A percentile compares a stretch with the other conserved stretches of the same genome.
Conservation (phyloP, 1,140 invertebrate species). For the Coenobita brevimanus region DNA sequence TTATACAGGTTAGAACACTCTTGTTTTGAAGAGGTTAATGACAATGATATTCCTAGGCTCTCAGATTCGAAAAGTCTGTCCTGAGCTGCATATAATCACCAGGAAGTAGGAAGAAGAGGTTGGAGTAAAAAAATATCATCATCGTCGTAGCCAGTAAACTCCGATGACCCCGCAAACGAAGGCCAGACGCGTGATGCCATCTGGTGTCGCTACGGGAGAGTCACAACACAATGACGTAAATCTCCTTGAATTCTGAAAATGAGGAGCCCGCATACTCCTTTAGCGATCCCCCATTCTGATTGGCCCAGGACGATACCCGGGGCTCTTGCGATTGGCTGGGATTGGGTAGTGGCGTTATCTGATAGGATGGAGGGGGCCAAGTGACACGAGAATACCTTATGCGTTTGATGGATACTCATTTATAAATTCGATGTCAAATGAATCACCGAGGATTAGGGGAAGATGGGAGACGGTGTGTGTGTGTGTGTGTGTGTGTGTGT, state of each 20-base stretch:
- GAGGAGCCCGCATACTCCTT: conserved; percentile 51
- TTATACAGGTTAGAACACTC: too few relatives aligned
- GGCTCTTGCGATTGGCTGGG: conserved; percentile 26
- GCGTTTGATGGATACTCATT: conserved; percentile 53
- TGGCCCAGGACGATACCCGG: conserved; percentile 4
- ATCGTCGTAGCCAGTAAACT: too few relatives aligned
- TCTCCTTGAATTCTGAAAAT: conserved; percentile 54
- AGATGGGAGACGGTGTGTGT: too few relatives aligned
- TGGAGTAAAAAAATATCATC: too few relatives aligned
- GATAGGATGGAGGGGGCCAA: conserved; percentile 39
- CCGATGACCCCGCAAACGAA: too few relatives aligned
- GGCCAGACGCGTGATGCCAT: too few relatives aligned
- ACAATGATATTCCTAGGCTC: too few relatives aligned
- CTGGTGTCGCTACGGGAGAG: too few relatives aligned
- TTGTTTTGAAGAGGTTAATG: too few relatives aligned
- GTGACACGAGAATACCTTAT: conserved; percentile 52
- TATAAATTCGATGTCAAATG: conserved; percentile 52
- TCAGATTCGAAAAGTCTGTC: too few relatives aligned
- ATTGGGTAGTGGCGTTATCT: conserved; percentile 38
- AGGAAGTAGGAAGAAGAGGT: too few relatives aligned
- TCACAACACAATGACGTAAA: conserved; percentile 39
- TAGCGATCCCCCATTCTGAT: conserved; percentile 10
- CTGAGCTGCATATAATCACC: too few relatives aligned
- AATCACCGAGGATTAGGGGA: conserved; percentile 33
- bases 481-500: conserved; percentile 15